Base-by-base conservation (phyloP, 2,888 invertebrate genomes). In the Monochamus alternatus region DNA sequence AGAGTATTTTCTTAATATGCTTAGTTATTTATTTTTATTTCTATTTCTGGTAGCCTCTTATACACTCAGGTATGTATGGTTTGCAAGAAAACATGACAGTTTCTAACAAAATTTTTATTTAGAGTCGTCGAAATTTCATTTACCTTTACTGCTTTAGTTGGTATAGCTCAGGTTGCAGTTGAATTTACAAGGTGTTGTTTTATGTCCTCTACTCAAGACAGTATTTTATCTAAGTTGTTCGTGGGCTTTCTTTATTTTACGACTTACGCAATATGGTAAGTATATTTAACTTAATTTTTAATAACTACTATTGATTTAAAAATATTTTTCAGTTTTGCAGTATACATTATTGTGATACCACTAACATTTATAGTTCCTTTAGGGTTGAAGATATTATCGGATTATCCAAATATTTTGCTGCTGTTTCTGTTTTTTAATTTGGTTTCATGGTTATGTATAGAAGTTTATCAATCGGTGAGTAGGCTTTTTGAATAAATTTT, bases 1-100 rank as follows among this genome's bases (percentile, higher is more conserved):
- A 62, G 79, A 81, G 10, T 78, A 78, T 68, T 74, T 83, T 58
- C 59, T 81, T n/a, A 74, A 75, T 22, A 81, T 83, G 70, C 70
- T 83, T 8, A 83, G 81, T 64, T 85, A 84, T 77, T 78, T 85
- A 44, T 80, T 82, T 60, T 74, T 87, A 60, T 82, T 83, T 67
- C 64, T 82, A 5, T 81, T 86, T 70, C 81, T 86, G 58, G 59
- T 77, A 12, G 77, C 79, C 60, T 79, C 82, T 1, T 82, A 82
- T 64, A 82, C 81, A 66, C 71, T 82, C 32, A 80, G 84, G 84
- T 84, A 80, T 74, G 66, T 71, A 52, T 62, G 10, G 51, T 30
- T 43, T 38, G 5, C 55, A 52, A 38, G 2, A 38, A 38, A 38
- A 5, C 10, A 31, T 32, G 22, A 22, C 10, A 52, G 14, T 60